Percentiles rank a stretch among this genome's conserved stretches.
These are phyloP conservation scores for Crypturellus undulatus DNA, from an alignment of 2,113 vertebrate genomes.

Conservation along the genomic window DNA sequence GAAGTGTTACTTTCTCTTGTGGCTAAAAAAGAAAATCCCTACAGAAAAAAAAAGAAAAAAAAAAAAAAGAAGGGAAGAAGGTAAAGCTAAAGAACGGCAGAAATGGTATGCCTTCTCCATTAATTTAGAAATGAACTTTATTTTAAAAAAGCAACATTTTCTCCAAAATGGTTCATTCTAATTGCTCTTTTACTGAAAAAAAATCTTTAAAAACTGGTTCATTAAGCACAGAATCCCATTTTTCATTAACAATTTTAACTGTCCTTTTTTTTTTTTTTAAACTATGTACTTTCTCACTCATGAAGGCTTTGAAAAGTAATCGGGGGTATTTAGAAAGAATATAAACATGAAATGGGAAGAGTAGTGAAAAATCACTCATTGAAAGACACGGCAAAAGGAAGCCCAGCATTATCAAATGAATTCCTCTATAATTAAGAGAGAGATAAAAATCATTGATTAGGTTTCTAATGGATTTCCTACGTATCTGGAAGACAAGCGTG, in stretches of 20 bases:
- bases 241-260: neutral
- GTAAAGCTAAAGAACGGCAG: neutral
- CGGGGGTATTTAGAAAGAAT: neutral
- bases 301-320: slow-evolving; percentile 29
- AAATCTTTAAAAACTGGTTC: neutral
- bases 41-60: neutral
- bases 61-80: neutral
- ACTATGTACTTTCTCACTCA: neutral
- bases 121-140: slow-evolving; percentile 14
- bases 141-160: neutral
- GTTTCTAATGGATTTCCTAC: neutral
- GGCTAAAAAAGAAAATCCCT: neutral
- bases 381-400: slow-evolving; percentile 10
- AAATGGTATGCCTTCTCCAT: neutral
- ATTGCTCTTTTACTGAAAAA: slow-evolving; percentile 20
- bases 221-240: slow-evolving; percentile 20
- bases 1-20: neutral
- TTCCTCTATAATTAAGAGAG: neutral
- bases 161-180: neutral
- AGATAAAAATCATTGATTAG: neutral
- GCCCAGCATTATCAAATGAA: neutral
- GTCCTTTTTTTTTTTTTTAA: neutral
- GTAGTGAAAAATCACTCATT: slow-evolving; percentile 1
- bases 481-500: neutral
- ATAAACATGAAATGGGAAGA: neutral